A percentile compares a stretch with the other conserved stretches of the same genome.
Conservation (phyloP, 2,113 vertebrate genomes). For the Leptodactylus fuscus region DNA sequence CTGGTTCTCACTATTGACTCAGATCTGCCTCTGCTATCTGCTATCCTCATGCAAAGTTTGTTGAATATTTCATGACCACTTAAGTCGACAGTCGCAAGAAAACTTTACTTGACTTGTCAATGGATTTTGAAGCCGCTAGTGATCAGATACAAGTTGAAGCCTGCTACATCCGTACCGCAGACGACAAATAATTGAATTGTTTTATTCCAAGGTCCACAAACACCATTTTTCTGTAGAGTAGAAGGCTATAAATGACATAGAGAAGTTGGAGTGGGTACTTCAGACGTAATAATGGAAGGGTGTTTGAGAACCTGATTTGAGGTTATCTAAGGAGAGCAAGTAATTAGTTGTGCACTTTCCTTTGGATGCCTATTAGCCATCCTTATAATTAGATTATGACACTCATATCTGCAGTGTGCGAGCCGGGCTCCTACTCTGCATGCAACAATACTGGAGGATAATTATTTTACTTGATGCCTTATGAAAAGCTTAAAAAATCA, state of each 20-base stretch:
- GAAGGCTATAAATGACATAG: background rate
- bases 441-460: background rate
- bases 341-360: background rate
- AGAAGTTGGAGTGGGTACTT: background rate
- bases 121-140: no score
- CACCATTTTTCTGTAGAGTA: background rate
- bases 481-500: background rate
- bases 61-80: no score
- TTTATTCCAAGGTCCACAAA: no score
- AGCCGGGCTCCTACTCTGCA: background rate
- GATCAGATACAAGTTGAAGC: no score
- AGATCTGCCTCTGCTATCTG: no score
- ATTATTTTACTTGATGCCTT: slow-evolving; percentile 17
- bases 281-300: background rate
- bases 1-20: no score
- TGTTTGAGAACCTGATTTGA: background rate
- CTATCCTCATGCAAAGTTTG: no score
- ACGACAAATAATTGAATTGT: no score
- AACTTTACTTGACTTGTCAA: no score
- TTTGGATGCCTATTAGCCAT: slow-evolving; percentile 17
- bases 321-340: slow-evolving; percentile 10
- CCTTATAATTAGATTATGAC: background rate
- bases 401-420: background rate
- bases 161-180: no score
- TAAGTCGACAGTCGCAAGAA: no score